These are phyloP conservation scores for Mus caroli DNA, from an alignment of 2,797 vertebrate species.

Conservation along the genomic window DNA sequence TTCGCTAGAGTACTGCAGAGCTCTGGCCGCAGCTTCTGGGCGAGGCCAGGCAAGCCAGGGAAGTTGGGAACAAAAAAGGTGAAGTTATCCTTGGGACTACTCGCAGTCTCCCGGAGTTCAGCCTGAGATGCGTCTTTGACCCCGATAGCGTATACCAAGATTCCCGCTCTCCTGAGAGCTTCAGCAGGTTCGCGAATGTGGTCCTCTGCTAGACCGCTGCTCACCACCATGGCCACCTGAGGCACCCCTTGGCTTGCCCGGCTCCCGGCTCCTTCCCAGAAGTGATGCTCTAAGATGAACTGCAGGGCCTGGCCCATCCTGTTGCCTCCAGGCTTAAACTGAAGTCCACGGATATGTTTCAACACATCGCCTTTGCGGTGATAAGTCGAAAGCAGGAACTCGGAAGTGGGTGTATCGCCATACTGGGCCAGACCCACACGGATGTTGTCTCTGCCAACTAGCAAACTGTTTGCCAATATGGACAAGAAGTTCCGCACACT, in stretches of 20 bases:
- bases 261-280: conserved; percentile 87
- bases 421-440: conserved; percentile 91
- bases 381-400: conserved; percentile 90
- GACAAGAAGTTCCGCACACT: conserved; percentile 89
- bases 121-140: conserved; percentile 88
- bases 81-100: conserved; percentile 86
- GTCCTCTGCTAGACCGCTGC: conserved; percentile 90
- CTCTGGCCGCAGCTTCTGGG: conserved; percentile 88
- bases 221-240: conserved; percentile 90
- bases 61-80: conserved; percentile 89
- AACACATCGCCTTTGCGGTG: conserved; percentile 84
- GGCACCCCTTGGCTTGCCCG: conserved; percentile 85
- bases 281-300: conserved; percentile 89
- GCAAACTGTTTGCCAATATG: conserved; percentile 88
- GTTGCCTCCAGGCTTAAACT: conserved; percentile 88
- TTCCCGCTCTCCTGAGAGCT: conserved; percentile 85
- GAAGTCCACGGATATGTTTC: conserved; percentile 85
- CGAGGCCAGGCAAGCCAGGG: conserved; percentile 88
- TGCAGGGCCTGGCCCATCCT: conserved; percentile 87
- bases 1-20: conserved; percentile 91
- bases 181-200: conserved; percentile 82
- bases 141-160: conserved; percentile 90
- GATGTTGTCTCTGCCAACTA: conserved; percentile 88
- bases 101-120: conserved; percentile 90
- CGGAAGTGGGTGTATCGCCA: conserved; percentile 83